A percentile compares a stretch with the other conserved stretches of the same genome.
phyloP scores from a whole-genome alignment of 2,797 vertebrate species.

The Tolypeutes matacus region DNA sequence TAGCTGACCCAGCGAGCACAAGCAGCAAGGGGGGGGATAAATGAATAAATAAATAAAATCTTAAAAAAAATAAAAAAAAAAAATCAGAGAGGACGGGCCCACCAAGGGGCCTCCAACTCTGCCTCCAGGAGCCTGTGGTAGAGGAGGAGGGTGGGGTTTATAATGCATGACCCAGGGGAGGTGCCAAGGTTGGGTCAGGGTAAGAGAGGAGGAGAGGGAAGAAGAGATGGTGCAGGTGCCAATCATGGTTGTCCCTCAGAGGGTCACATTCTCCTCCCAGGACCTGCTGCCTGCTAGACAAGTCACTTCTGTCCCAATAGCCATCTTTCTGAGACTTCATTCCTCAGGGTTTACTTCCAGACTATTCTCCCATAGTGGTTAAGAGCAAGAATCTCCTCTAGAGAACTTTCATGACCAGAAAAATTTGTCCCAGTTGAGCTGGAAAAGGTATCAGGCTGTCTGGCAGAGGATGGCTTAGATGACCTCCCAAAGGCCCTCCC shows the following conservation, averaged over 20 bases:
- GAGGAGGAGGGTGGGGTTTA: neutral
- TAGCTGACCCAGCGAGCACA: too few species aligned
- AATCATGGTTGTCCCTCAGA: fast-evolving
- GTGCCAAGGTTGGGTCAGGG: too few species aligned
- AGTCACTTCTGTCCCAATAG: neutral
- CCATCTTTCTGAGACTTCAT: neutral
- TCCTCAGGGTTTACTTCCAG: neutral
- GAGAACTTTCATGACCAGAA: neutral
- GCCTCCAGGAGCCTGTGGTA: neutral
- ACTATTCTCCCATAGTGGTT: neutral
- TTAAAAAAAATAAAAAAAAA: too few species aligned
- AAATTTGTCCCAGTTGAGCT: neutral
- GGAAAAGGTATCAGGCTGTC: neutral
- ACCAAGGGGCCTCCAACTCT: neutral
- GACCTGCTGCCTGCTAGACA: neutral
- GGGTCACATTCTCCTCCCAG: neutral
- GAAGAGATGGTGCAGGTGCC: neutral
- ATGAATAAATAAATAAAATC: too few species aligned
- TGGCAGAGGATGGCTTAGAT: fast-evolving
- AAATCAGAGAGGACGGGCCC: neutral
- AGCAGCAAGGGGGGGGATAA: too few species aligned
- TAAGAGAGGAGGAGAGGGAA: neutral
- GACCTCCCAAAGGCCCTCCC: neutral
- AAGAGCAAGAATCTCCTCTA: neutral
- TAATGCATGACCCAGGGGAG: neutral